Evolutionary conservation across 2,888 invertebrate species (phyloP).

Genomic region (Agrotis exclamationis): DNA sequence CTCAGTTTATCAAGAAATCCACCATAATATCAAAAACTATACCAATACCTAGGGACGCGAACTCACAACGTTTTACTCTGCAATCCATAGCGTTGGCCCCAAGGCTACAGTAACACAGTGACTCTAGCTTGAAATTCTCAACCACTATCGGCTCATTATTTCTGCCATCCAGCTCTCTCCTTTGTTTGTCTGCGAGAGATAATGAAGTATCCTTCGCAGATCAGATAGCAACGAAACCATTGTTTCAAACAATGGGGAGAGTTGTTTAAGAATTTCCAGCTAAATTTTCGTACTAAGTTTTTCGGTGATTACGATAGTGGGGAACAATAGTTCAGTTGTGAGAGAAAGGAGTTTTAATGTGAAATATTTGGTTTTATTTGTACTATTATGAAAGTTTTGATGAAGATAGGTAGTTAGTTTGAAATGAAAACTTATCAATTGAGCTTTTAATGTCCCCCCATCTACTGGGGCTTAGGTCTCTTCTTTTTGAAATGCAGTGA

Average conservation of each 20-base stretch:
- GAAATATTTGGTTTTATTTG: slow-evolving; percentile 23
- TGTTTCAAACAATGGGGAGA: slow-evolving; percentile 66
- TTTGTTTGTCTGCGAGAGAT: slow-evolving; percentile 69
- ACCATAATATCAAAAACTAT: neutral
- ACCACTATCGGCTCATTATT: slow-evolving; percentile 71
- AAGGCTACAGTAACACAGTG: slow-evolving; percentile 33
- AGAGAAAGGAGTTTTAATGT: slow-evolving; percentile 37
- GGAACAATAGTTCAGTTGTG: slow-evolving; percentile 45
- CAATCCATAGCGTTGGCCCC: slow-evolving; percentile 20
- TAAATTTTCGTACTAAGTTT: slow-evolving; percentile 63
- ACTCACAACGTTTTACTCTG: neutral
- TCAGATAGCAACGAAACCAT: slow-evolving; percentile 68
- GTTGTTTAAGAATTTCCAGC: slow-evolving; percentile 67
- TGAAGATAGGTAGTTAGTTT: neutral
- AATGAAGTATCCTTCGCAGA: slow-evolving; percentile 70
- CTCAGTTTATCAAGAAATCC: neutral
- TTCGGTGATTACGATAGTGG: slow-evolving; percentile 64
- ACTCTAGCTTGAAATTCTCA: slow-evolving; percentile 44
- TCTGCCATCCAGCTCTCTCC: slow-evolving; percentile 56
- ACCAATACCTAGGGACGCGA: neutral
- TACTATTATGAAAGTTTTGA: neutral
- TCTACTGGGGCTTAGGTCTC: too few species aligned
- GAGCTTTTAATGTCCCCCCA: too few species aligned
- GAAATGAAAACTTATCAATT: neutral
- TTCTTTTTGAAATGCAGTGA: neutral